Conservation (phyloP, 2,113 vertebrate species). For the Malurus alboscapulatus region DNA sequence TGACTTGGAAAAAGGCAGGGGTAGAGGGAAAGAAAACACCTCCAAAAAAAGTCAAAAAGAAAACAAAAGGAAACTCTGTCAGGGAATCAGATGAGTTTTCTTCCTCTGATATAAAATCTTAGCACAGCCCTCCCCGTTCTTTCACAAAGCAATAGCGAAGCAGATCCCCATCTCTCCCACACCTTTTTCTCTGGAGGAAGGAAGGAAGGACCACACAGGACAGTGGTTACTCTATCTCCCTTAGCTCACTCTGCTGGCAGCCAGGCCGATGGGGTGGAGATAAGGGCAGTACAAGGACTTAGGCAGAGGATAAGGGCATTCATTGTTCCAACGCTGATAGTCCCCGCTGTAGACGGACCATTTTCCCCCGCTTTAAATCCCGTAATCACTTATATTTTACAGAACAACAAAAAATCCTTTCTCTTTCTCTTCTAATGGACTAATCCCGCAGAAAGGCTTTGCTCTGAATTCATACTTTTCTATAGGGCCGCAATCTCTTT, state of each 20-base stretch:
- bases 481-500: slow-evolving; percentile 30
- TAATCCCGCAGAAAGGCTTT: slow-evolving; percentile 56
- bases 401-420: slow-evolving; percentile 46
- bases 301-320: neutral
- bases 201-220: slow-evolving; percentile 17
- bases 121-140: neutral
- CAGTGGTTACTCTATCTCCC: neutral
- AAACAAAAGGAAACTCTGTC: neutral
- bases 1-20: neutral
- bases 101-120: neutral
- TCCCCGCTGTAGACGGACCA: neutral
- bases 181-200: neutral
- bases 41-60: no score
- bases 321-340: slow-evolving; percentile 24
- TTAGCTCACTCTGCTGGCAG: neutral
- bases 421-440: slow-evolving; percentile 6
- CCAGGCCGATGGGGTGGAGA: slow-evolving; percentile 7
- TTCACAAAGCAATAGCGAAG: neutral
- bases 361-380: neutral
- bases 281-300: slow-evolving; percentile 11
- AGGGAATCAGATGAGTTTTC: neutral
- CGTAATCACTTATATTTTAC: slow-evolving; percentile 38
- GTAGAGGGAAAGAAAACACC: neutral
- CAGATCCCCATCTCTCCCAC: neutral
- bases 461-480: slow-evolving; percentile 51